Evolutionary conservation across 2,888 invertebrate genomes (phyloP).

Genomic region (Heptascelio sp.): DNA sequence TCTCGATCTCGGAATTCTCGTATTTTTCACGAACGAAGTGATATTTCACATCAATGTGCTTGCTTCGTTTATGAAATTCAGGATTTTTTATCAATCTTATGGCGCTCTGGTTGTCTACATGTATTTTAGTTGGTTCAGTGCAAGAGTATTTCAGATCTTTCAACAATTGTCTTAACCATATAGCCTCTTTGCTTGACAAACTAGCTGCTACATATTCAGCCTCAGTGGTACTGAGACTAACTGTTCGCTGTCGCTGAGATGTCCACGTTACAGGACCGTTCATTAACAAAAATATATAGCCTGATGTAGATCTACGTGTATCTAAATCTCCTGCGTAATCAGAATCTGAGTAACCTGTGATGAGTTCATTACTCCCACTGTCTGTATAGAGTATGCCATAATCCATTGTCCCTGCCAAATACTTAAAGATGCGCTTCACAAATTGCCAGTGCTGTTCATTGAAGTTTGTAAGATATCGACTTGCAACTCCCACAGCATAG

Average conservation of each 20-base stretch:
- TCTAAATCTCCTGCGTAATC: constrained; percentile 59
- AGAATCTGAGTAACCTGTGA: constrained; percentile 51
- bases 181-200: background rate
- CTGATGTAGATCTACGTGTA: constrained; percentile 48
- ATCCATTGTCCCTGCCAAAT: constrained; percentile 13
- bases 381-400: constrained; percentile 1
- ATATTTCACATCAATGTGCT: constrained; percentile 9
- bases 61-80: background rate
- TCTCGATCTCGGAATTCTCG: background rate
- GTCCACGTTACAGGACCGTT: background rate
- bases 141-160: background rate
- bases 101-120: background rate
- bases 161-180: background rate
- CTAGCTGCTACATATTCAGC: background rate
- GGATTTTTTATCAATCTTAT: background rate
- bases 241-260: background rate
- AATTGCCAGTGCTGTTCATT: constrained; percentile 5
- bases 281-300: background rate
- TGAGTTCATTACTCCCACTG: background rate
- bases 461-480: background rate
- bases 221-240: background rate
- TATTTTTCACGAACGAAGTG: constrained; percentile 12
- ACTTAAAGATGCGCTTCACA: constrained; percentile 1
- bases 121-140: background rate
- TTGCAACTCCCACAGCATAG: constrained; percentile 11